Evolutionary conservation across 2,113 vertebrate species (phyloP).

Genomic region (Columba janthina): DNA sequence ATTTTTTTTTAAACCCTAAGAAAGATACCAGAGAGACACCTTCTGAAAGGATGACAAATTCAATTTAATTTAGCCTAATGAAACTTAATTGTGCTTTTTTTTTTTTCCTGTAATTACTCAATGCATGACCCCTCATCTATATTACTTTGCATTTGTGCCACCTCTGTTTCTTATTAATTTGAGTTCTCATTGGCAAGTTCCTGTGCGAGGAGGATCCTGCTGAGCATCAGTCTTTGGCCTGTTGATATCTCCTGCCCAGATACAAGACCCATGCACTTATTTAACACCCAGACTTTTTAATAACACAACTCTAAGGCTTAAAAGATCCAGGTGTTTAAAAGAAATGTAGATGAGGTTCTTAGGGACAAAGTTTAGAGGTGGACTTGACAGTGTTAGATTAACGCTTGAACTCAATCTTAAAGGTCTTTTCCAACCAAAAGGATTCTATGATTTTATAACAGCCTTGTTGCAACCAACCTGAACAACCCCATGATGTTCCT

Average conservation of each 20-base stretch:
- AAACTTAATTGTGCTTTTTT: background rate
- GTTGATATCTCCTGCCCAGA: fast-evolving
- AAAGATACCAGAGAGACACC: background rate
- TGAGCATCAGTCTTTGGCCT: background rate
- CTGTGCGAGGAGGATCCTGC: fast-evolving
- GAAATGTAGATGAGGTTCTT: no score
- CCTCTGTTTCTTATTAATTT: background rate
- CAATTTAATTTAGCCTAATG: background rate
- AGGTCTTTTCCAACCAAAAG: no score
- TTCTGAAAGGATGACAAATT: background rate
- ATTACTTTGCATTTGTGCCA: background rate
- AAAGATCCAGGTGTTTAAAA: background rate
- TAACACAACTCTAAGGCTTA: fast-evolving
- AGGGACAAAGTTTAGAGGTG: no score
- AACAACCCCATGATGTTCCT: fast-evolving
- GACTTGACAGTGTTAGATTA: no score
- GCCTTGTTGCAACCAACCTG: fast-evolving
- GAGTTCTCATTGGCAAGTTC: background rate
- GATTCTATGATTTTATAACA: no score
- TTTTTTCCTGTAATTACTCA: background rate
- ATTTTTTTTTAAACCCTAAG: background rate
- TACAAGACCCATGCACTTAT: fast-evolving
- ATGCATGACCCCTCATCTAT: background rate
- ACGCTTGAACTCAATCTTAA: no score
- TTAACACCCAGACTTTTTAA: fast-evolving